phyloP scores from a whole-genome alignment of 2,113 vertebrate genomes.

The Leuciscus idus region DNA sequence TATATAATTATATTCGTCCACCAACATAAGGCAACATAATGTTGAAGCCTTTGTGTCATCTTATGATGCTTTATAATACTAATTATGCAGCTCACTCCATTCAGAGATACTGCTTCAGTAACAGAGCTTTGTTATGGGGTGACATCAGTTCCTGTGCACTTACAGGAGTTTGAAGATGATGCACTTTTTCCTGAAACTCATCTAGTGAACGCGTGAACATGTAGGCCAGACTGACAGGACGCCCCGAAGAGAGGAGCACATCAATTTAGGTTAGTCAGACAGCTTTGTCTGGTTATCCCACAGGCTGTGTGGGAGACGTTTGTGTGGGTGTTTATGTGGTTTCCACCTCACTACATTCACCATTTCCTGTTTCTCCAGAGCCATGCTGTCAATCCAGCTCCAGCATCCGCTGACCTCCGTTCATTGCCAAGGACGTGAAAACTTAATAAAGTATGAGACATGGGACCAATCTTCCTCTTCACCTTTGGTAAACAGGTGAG shows the following conservation, averaged over 20 bases:
- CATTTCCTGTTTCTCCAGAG: conserved; percentile 36
- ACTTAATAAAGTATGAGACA: neutral
- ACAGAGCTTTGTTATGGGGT: neutral
- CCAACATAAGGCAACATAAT: neutral
- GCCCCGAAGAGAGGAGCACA: conserved; percentile 34
- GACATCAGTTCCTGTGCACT: conserved; percentile 6
- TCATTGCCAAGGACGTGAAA: conserved; percentile 11
- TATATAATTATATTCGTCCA: too few species aligned
- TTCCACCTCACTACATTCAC: conserved; percentile 30
- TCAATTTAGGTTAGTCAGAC: conserved; percentile 39
- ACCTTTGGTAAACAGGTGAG: neutral
- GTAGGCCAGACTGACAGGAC: conserved; percentile 32
- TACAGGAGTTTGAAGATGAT: neutral
- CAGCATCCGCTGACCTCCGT: conserved; percentile 3
- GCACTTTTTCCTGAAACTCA: conserved; percentile 31
- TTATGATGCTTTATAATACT: neutral
- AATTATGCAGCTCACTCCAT: neutral
- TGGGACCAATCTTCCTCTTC: neutral
- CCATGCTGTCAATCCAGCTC: conserved; percentile 30
- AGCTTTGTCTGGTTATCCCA: conserved; percentile 15
- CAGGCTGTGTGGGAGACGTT: neutral
- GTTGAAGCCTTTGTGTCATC: neutral
- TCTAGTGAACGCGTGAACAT: conserved; percentile 19
- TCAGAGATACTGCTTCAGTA: neutral
- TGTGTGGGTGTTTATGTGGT: conserved; percentile 18